Base-by-base conservation (phyloP, 2,888 invertebrate species). In the Nomada fabriciana region DNA sequence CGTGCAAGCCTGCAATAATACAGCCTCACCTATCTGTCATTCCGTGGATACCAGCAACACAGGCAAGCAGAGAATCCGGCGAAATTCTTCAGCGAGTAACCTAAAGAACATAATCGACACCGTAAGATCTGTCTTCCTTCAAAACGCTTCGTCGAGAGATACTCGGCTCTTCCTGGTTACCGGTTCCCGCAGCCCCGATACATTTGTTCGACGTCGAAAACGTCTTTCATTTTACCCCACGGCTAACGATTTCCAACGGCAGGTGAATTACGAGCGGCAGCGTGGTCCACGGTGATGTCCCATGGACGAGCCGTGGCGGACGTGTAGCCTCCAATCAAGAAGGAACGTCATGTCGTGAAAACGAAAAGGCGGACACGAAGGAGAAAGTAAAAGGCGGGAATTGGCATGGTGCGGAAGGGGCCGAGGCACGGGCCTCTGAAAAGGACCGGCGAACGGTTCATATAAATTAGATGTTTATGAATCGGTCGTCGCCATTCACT, bases 391-490 rank as follows among this genome's bases (percentile, higher is more conserved):
- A 52, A 67, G 59, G 47, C 29, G 23, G 52, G 25, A n/a, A 36
- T 47, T 43, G 42, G n/a, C n/a, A 13, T 25, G 1, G 29, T 9
- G 7, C 52, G 50, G 64, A 13, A 10, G 18, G 23, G 42, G 42
- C 1, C 53, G 5, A 59, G 47, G 13, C 60, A 68, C 43, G 2
- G 53, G 10, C 29, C 20, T 15, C 47, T n/a, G 57, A 69, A 47
- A 47, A 60, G 50, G 52, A 63, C 15, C 18, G 9, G 23, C n/a
- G 50, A 53, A 76, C 42, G 70, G 86, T 64, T 79, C 81, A 84
- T 87, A 90, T 91, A 91, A 91, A 91, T 91, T 89, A 90, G 86
- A 83, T 83, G 88, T 87, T 91, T 90, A 89, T 88, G 90, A 90
- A 91, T 88, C 87, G 85, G 76, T 75, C 80, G 80, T 76, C 69